Base-by-base conservation (phyloP, 1,140 invertebrate genomes). In the Aphelenchoides besseyi region DNA sequence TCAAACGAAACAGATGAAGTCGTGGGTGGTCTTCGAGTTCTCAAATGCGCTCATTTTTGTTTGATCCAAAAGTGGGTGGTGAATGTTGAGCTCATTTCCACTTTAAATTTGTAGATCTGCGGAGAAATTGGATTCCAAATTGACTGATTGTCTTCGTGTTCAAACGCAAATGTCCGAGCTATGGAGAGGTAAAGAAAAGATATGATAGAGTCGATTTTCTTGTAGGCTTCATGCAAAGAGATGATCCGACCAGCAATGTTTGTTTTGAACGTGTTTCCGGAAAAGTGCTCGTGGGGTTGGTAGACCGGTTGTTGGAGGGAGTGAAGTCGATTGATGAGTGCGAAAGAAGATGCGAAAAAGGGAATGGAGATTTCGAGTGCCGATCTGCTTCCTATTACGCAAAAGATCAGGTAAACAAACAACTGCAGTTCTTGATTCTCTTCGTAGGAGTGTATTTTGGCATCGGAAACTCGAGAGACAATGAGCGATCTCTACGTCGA, bases 391-490 rank as follows among this genome's bases (percentile, higher is more conserved):
- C 41, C 23, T 48, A 16, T 23, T 48, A 48, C 41, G 12, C 41
- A 23, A 48, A 48, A 23, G 41, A 48, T 23, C 12, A 48, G 41
- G 41, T 48, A 48, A 12, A 48, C 41, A 23, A 48, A 23, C 12
- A 23, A 48, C 23, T 23, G 12, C 41, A 48, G 12, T 23, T 12
- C 12, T 48, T 48, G 12, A 48, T 48, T 48, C 41, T 48, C 23
- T 48, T 48, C 12, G 41, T 30, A 61, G 59, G 59, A 61, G 30
- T 61, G 59, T 29, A 61, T 61, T 61, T 29, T 61, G 59, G 33
- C 59, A 16, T 30, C 26, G 2, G 59, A 61, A 61, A 61, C n/a
- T n/a, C n/a, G 59, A 28, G 59, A 61, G 2, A 18, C 59, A 30
- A 28, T 61, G 26, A n/a, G n/a, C 30, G 59, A 61, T 18, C 30